Conservation (phyloP, 2,888 invertebrate genomes). For the Mimachlamys varia region DNA sequence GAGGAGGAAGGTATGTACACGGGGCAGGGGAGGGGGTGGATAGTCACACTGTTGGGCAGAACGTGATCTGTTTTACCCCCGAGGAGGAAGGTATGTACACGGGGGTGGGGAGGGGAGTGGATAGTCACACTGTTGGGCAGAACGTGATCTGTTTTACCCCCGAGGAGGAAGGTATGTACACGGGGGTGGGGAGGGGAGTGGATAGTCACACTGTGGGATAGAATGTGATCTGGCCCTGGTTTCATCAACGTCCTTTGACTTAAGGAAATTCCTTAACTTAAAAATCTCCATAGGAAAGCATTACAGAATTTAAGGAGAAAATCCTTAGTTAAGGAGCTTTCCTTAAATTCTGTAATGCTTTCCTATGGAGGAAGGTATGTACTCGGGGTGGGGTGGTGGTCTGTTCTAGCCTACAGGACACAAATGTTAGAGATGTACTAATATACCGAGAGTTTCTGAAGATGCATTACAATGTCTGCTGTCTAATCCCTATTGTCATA, state of each 20-base stretch:
- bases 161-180: constrained; percentile 81
- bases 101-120: constrained; percentile 71
- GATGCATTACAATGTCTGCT: no score
- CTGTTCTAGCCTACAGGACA: no score
- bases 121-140: constrained; percentile 72
- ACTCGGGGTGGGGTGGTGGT: no score
- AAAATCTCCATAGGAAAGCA: no score
- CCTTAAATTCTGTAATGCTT: no score
- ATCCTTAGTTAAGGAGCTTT: no score
- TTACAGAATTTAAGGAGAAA: no score
- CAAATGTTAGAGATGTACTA: no score
- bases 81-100: constrained; percentile 81
- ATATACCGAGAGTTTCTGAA: no score
- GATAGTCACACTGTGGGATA: constrained; percentile 76
- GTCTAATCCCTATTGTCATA: no score
- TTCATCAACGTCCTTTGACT: no score
- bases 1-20: constrained; percentile 81
- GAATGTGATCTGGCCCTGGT: constrained; percentile 84
- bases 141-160: constrained; percentile 85
- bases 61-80: constrained; percentile 85
- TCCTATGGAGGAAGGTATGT: constrained; percentile 83
- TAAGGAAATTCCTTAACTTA: no score
- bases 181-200: constrained; percentile 68
- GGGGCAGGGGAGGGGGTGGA: constrained; percentile 80
- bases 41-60: constrained; percentile 71